phyloP scores from a whole-genome alignment of 35 echinoderm and acorn worm genomes.

The Amphiura filiformis region DNA sequence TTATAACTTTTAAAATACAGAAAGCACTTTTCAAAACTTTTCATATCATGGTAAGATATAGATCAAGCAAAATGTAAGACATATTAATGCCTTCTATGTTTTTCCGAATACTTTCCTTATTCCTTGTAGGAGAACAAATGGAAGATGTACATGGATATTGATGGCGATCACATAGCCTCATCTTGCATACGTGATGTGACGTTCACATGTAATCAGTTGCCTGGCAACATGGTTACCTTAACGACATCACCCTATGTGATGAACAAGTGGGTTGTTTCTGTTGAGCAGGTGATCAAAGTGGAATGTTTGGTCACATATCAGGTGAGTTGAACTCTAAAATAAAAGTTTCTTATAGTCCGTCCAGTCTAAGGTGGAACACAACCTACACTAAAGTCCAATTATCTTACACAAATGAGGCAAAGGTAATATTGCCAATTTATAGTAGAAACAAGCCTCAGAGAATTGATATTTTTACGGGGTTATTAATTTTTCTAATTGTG shows the following conservation, averaged over 20 bases:
- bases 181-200: conserved; percentile 32
- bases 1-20: too few relatives aligned
- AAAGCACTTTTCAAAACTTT: too few relatives aligned
- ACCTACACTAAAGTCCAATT: not conserved
- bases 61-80: too few relatives aligned
- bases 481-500: too few relatives aligned
- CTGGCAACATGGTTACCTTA: conserved; percentile 1
- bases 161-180: conserved; percentile 31
- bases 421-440: not conserved
- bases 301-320: conserved; percentile 46
- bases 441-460: not conserved
- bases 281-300: not conserved
- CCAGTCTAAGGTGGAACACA: not conserved
- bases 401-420: not conserved
- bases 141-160: conserved; percentile 57
- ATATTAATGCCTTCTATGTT: too few relatives aligned
- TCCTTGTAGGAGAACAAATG: conserved; percentile 40
- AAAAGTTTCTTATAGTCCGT: not conserved
- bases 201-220: not conserved
- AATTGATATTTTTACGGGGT: not conserved
- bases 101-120: too few relatives aligned
- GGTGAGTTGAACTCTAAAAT: conserved; percentile 2
- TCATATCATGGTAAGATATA: not conserved
- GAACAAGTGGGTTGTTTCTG: conserved; percentile 23
- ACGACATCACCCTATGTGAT: conserved; percentile 30